A percentile compares a stretch with the other conserved stretches of the same genome.
These are phyloP conservation scores for Numenius phaeopus DNA, from an alignment of 2,797 vertebrate genomes.

Conservation along the genomic window DNA sequence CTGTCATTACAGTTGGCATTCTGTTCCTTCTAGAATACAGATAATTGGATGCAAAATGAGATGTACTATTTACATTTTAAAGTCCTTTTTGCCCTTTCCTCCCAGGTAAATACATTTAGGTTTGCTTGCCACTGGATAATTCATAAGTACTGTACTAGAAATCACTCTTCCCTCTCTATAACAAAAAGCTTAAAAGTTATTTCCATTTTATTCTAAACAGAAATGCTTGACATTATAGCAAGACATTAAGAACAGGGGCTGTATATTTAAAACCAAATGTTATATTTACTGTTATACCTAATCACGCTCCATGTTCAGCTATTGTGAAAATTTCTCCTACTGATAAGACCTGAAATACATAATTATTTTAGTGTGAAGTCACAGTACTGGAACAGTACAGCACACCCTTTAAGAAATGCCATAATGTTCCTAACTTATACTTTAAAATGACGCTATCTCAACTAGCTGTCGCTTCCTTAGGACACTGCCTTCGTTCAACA, in stretches of 20 bases:
- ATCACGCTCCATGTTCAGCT: background rate
- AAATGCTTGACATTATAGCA: background rate
- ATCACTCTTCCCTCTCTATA: background rate
- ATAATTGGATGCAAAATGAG: background rate
- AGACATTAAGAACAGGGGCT: background rate
- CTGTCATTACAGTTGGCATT: background rate
- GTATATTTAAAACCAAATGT: background rate
- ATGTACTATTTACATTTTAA: background rate
- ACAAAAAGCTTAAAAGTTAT: background rate
- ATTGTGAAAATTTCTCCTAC: background rate
- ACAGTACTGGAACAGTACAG: background rate
- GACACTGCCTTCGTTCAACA: background rate
- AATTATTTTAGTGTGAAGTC: background rate
- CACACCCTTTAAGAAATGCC: background rate
- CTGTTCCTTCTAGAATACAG: background rate
- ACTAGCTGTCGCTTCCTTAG: background rate
- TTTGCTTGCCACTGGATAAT: background rate
- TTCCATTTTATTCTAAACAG: background rate
- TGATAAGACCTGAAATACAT: background rate
- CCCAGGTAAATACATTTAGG: background rate
- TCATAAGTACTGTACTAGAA: background rate
- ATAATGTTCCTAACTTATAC: background rate
- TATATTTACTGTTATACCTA: background rate
- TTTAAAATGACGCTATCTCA: background rate
- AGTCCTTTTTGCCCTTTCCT: background rate